These are phyloP conservation scores for Pampusana beccarii DNA, from an alignment of 2,113 vertebrate species.

Conservation along the genomic window DNA sequence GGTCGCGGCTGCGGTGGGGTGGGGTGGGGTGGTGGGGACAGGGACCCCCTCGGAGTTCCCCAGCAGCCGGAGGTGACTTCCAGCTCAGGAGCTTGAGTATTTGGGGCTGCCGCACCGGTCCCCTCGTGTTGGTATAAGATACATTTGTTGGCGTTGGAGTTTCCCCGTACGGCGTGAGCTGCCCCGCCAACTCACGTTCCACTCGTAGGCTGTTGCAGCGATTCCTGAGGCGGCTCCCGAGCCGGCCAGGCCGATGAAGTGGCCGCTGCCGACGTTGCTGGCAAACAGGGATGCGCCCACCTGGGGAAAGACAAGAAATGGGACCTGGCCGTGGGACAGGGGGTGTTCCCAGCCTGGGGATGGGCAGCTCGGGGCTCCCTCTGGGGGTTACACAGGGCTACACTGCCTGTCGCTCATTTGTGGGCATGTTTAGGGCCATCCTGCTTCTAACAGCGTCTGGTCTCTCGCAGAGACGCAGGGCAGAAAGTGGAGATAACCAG, in stretches of 20 bases:
- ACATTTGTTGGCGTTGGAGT: not conserved
- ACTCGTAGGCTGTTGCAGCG: conserved; percentile 87
- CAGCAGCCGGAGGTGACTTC: not conserved
- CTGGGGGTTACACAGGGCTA: not conserved
- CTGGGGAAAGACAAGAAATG: conserved; percentile 55
- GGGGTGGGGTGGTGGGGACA: not conserved
- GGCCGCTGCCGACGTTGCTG: conserved; percentile 96
- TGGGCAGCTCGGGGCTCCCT: too few relatives aligned
- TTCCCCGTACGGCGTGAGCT: too few relatives aligned
- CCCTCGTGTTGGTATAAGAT: too few relatives aligned
- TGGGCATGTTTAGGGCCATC: not conserved
- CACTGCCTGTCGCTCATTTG: accelerated
- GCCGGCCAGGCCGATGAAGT: conserved; percentile 94
- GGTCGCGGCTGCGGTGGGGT: not conserved
- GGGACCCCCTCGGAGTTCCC: not conserved
- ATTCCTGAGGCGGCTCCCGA: conserved; percentile 92
- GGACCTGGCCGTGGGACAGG: not conserved
- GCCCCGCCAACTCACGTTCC: conserved; percentile 80
- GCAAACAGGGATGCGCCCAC: conserved; percentile 95
- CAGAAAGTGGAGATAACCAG: not conserved
- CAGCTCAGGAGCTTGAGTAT: not conserved
- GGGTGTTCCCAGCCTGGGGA: not conserved
- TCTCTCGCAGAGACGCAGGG: not conserved
- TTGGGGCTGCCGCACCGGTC: not conserved
- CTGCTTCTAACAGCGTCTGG: not conserved